Evolutionary conservation across 53 echinoderm and acorn worm genomes (phyloP).

Genomic region (Temnopleurus reevesii): DNA sequence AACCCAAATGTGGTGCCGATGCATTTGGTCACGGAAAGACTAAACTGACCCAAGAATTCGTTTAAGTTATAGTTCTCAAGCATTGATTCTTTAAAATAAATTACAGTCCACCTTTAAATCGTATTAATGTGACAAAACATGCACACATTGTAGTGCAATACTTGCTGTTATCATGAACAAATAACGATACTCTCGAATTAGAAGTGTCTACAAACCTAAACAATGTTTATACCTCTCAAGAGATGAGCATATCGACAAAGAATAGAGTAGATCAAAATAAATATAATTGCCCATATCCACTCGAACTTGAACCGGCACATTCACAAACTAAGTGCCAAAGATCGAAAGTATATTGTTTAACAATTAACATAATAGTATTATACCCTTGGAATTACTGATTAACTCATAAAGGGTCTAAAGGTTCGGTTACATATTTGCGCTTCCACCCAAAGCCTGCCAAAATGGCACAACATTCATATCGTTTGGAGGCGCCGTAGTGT

Average conservation of each 20-base stretch:
- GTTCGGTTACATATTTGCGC: too few species aligned
- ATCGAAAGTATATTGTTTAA: slow-evolving; percentile 31
- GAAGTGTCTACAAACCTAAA: slow-evolving; percentile 13
- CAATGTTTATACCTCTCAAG: slow-evolving; percentile 20
- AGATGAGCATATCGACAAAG: neutral
- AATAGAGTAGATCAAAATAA: neutral
- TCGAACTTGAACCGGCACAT: neutral
- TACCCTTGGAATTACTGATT: slow-evolving; percentile 9
- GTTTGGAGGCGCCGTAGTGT: too few species aligned
- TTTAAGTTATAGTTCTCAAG: too few species aligned
- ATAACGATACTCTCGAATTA: slow-evolving; percentile 2
- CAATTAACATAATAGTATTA: neutral
- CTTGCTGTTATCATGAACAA: neutral
- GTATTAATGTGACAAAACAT: too few species aligned
- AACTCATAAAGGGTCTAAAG: slow-evolving; percentile 12
- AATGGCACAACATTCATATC: too few species aligned
- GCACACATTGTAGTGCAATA: neutral
- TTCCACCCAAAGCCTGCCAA: too few species aligned
- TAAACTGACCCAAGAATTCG: too few species aligned
- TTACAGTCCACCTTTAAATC: too few species aligned
- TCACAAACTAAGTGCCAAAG: neutral
- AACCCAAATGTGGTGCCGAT: too few species aligned
- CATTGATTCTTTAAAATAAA: too few species aligned
- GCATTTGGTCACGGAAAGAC: too few species aligned
- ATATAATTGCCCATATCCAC: neutral